Evolutionary conservation across 2,113 vertebrate species (phyloP).

Genomic region (Rhea pennata): DNA sequence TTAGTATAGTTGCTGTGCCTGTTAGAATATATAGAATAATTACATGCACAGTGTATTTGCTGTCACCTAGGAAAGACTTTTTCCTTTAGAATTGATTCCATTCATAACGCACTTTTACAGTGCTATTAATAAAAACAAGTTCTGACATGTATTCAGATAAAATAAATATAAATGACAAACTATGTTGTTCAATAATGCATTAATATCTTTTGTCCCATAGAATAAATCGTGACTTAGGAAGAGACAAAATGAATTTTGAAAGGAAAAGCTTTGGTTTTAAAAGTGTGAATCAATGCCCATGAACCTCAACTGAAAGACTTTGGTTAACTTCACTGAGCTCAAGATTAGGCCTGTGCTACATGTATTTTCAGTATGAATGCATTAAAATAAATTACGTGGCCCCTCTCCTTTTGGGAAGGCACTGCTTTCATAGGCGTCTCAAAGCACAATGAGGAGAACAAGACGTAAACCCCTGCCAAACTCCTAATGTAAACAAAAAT

Average conservation of each 20-base stretch:
- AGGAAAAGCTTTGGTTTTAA: background rate
- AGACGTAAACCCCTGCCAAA: too few relatives aligned
- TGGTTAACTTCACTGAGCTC: background rate
- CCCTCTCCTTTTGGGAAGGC: background rate
- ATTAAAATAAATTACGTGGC: background rate
- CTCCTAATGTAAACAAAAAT: background rate
- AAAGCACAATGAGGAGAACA: background rate
- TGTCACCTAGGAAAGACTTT: background rate
- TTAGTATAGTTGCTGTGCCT: fast-evolving
- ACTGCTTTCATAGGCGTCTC: background rate
- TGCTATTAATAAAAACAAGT: background rate
- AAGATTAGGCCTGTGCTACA: background rate
- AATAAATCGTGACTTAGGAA: background rate
- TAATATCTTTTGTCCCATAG: background rate
- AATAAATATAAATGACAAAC: background rate
- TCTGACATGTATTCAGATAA: background rate
- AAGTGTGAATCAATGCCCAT: background rate
- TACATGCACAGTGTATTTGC: background rate
- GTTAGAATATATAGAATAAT: background rate
- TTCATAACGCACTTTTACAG: background rate
- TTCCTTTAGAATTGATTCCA: background rate
- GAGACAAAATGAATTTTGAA: background rate
- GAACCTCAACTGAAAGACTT: background rate
- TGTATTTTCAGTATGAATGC: background rate
- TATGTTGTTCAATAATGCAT: background rate